Base-by-base conservation (phyloP, 2,888 invertebrate genomes). In the Pegoplata infirma region DNA sequence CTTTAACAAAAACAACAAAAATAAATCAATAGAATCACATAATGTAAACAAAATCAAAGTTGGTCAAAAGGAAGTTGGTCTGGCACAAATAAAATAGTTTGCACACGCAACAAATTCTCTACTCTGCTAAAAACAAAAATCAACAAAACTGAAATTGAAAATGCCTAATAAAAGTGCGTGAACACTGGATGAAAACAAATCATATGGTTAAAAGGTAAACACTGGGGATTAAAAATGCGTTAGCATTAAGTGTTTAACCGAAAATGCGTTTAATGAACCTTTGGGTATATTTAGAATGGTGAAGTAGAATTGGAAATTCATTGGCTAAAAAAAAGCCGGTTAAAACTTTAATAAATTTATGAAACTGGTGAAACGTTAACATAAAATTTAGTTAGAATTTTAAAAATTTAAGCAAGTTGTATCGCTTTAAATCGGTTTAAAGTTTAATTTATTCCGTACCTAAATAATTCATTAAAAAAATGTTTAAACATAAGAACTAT, bases 31-130 rank as follows among this genome's bases (percentile, higher is more conserved):
- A 75, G 3, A 47, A 19, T 71, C 56, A 44, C 68, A 68, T 71
- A 80, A 61, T n/a, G n/a, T 58, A 68, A 49, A 77, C 74, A 63
- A 55, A 59, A 71, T 63, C 69, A 67, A 71, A 75, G 69, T 79
- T 73, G 67, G 72, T 72, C 76, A 81, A 81, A 61, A 77, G 74
- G 73, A 78, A 76, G 76, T 78, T 36, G 79, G 79, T 75, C 75
- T 75, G 71, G 71, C 67, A 72, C 46, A 67, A 72, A 71, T 21
- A 67, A 72, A 66, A 51, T 28, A 49, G 21, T 44, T 46, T 3
- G 51, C 59, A 63, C 79, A 79, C 79, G 79, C 79, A 72, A 79
- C 67, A 63, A 79, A 69, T 53, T 74, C 28, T 28, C 19, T 59
- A 63, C 14, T 64, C 23, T 53, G 23, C 0, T 10, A 12, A 55